Conservation (phyloP, 2,797 vertebrate genomes). For the Gymnothorax javanicus region DNA sequence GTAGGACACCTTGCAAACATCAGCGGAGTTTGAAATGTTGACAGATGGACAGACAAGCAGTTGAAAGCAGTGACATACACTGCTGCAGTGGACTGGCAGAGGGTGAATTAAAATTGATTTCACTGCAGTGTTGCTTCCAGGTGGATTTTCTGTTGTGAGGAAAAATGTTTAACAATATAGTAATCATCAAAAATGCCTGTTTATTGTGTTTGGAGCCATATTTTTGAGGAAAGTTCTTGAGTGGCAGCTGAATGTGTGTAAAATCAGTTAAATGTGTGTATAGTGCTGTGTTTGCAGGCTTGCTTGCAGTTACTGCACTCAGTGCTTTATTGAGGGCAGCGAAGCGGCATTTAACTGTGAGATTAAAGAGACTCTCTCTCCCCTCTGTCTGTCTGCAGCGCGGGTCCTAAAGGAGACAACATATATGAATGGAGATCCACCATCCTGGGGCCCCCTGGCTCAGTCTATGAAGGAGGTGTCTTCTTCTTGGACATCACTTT, state of each 20-base stretch:
- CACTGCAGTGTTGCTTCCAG: no score
- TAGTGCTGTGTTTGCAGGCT: not conserved
- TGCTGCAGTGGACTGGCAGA: no score
- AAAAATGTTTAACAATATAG: no score
- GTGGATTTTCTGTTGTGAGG: no score
- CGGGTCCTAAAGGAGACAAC: conserved; percentile 84
- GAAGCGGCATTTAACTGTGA: not conserved
- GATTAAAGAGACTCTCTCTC: not conserved
- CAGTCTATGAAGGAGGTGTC: conserved; percentile 83
- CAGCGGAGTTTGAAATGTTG: no score
- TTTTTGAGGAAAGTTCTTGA: not conserved
- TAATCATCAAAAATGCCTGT: no score
- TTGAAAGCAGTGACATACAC: no score
- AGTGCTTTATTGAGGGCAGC: conserved; percentile 32
- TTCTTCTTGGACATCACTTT: conserved; percentile 87
- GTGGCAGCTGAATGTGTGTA: not conserved
- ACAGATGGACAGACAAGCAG: no score
- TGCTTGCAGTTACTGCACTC: conserved; percentile 35
- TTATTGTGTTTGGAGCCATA: not conserved
- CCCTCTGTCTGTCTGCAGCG: conserved; percentile 64
- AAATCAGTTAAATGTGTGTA: not conserved
- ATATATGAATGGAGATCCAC: conserved; percentile 86
- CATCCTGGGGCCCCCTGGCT: conserved; percentile 83
- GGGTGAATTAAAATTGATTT: no score
- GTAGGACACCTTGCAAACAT: no score